Base-by-base conservation (phyloP, 2,797 vertebrate genomes). In the Eidolon dupreanum region DNA sequence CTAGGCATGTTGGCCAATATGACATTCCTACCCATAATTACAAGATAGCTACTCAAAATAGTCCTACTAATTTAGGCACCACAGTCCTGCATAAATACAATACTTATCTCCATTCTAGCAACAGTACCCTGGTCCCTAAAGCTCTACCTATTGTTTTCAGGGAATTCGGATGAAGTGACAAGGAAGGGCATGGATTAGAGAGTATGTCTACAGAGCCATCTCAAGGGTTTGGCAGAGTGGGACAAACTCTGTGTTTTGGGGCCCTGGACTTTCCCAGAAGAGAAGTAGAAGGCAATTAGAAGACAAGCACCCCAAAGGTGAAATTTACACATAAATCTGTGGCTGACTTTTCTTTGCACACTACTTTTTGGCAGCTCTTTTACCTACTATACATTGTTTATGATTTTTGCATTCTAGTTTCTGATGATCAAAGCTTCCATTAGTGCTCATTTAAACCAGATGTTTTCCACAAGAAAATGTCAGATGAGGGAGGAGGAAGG, bases 391-490 rank as follows among this genome's bases (percentile, higher is more conserved):
- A 93, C 41, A 46, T n/a, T 94, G 68, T 89, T 96, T 93, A 74
- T 91, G 85, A 93, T 94, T 95, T 94, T 85, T 88, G n/a, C 74
- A 92, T 94, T 97, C 95, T 97, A 86, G 61, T 93, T 98, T 97
- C 95, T 95, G 94, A 91, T 95, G 92, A 96, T 96, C 95, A 96
- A 97, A 96, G 90, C 90, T 93, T 85, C 79, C 74, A 95, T 92
- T 92, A 90, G 94, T 51, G 55, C 46, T 97, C 93, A 97, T 95
- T 97, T 78, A 88, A 97, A 97, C 88, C 97, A 98, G 96, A 98
- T 97, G 96, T 97, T 97, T 97, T 97, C 95, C 94, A 97, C 49
- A 75, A 90, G 94, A 96, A 94, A 95, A 94, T 93, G 92, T 97
- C 92, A 95, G 86, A 59, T 63, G 90, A 82, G 68, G 94, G 90